Percentiles rank a stretch among this genome's conserved stretches.
phyloP scores from a whole-genome alignment of 2,888 invertebrate genomes.

The Fragum sueziense region DNA sequence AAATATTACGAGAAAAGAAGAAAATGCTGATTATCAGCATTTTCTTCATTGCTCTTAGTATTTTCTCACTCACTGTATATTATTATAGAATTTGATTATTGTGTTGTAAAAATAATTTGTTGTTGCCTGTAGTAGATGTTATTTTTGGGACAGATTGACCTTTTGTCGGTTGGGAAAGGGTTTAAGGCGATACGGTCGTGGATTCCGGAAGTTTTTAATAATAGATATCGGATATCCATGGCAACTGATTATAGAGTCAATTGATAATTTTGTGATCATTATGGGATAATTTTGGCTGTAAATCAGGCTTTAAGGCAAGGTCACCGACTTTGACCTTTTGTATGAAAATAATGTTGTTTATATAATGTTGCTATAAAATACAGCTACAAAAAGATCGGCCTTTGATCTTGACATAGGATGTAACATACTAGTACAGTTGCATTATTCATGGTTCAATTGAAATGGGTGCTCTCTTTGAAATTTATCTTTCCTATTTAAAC shows the following conservation, averaged over 20 bases:
- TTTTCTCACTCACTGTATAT: no score
- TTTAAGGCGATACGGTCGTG: conserved; percentile 4
- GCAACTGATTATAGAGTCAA: conserved; percentile 27
- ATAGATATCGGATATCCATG: conserved; percentile 25
- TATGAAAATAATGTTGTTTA: conserved; percentile 18
- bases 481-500: no score
- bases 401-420: conserved; percentile 13
- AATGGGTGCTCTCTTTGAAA: neutral
- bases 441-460: neutral
- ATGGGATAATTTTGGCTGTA: conserved; percentile 14
- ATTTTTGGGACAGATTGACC: neutral
- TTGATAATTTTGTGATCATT: conserved; percentile 17
- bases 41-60: no score
- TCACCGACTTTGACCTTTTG: conserved; percentile 18
- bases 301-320: conserved; percentile 5
- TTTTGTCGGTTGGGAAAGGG: neutral
- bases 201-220: conserved; percentile 31
- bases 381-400: neutral
- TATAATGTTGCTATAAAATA: conserved; percentile 15
- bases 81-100: no score
- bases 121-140: no score
- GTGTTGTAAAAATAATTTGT: no score
- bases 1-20: no score
- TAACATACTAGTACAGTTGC: neutral
- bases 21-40: no score